Evolutionary conservation across 2,113 vertebrate genomes (phyloP).

Genomic region (Origma solitaria): DNA sequence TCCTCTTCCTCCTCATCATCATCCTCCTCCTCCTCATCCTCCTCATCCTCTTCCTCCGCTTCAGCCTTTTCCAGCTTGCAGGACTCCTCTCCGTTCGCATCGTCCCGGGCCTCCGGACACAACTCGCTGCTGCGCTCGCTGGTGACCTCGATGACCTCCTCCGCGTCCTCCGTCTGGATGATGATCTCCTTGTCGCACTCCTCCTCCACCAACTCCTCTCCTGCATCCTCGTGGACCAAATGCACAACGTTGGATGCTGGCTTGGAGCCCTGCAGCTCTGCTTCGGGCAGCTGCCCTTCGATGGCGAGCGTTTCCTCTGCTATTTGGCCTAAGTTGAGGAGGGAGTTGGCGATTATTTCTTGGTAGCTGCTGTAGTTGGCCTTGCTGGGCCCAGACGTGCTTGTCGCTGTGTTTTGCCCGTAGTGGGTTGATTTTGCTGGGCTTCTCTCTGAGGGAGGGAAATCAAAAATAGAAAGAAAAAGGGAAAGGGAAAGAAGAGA

Average conservation of each 20-base stretch:
- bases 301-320: conserved; percentile 67
- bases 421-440: conserved; percentile 39
- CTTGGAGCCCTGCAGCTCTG: conserved; percentile 49
- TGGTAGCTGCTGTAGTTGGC: conserved; percentile 78
- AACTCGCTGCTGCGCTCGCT: conserved; percentile 65
- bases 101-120: conserved; percentile 33
- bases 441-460: conserved; percentile 36
- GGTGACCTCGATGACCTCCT: conserved; percentile 73
- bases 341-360: conserved; percentile 85
- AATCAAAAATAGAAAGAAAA: not conserved
- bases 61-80: conserved; percentile 60
- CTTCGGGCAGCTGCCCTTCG: conserved; percentile 54
- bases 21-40: conserved; percentile 43
- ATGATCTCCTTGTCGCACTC: conserved; percentile 72
- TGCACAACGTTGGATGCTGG: not conserved
- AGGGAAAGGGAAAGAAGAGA: accelerated
- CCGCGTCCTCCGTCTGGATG: conserved; percentile 70
- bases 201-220: conserved; percentile 65
- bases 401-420: conserved; percentile 29
- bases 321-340: conserved; percentile 83
- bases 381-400: conserved; percentile 52
- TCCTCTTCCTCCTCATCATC: conserved; percentile 63
- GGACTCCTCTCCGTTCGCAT: not conserved
- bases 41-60: conserved; percentile 63
- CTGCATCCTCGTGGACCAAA: conserved; percentile 49